Base-by-base conservation (phyloP, 2,113 vertebrate genomes). In the Hyla sarda region DNA sequence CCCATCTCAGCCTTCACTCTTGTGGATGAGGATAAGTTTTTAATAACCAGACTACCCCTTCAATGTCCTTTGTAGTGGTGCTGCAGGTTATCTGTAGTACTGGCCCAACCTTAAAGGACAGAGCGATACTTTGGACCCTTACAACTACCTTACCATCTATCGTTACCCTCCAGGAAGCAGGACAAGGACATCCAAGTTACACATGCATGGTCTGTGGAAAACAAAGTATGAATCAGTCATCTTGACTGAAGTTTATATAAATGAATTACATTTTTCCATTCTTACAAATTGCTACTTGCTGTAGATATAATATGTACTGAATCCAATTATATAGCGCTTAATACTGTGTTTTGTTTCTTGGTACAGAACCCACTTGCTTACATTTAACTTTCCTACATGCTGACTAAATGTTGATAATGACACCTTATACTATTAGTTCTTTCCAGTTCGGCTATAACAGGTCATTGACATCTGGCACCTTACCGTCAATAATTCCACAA, bases 261-360 rank as follows among this genome's bases (percentile, higher is more conserved):
- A 37, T 0, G 7, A 77, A 79, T 25, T 17, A 60, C 47, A 28
- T 60, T 7, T 17, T 83, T 73, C 17, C 25, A 32, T 73, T n/a
- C 32, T 60, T 54, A 74, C 34, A 83, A 60, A 83, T 74, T 83
- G 54, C 48, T 23, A n/a, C 50, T 60, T 83, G 6, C 2, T 5
- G 41, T 3, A 41, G 41, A 32, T 25, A 4, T 28, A 37, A 28
- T 45, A 73, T 54, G 32, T 47, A 47, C 73, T 74, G 16, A 83
- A 75, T 32, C 34, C 50, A 47, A 58, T 75, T 83, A 56, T 54
- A 32, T n/a, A 45, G 82, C 65, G 25, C 47, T 83, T 83, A 83
- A 83, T 72, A 52, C 72, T n/a, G 48, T 37, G 80, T 50, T 67
- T 65, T 82, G 41, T 67, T 48, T 65, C 79, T 30, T 47, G 45